A percentile compares a stretch with the other conserved stretches of the same genome.
Evolutionary conservation across 2,113 vertebrate genomes (phyloP).

Genomic region (Psephotus haematonotus): DNA sequence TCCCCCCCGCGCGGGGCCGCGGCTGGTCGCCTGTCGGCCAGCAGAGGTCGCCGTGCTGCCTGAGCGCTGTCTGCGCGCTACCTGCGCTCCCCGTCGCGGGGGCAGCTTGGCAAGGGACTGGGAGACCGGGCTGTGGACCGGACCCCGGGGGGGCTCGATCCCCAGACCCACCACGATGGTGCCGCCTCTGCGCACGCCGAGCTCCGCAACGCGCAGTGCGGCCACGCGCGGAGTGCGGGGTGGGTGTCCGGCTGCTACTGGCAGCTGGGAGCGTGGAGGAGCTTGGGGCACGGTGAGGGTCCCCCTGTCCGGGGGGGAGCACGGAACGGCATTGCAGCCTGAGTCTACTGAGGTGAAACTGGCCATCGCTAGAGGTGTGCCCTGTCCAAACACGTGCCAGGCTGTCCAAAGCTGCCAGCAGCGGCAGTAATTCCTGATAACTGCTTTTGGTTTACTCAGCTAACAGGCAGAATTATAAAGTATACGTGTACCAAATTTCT

Average conservation of each 20-base stretch:
- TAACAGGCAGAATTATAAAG: not conserved
- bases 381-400: not conserved
- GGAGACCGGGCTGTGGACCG: no score
- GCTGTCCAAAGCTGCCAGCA: constrained; percentile 21
- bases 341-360: not conserved
- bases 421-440: constrained; percentile 38
- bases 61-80: not conserved
- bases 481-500: accelerated
- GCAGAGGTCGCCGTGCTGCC: constrained; percentile 76
- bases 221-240: no score
- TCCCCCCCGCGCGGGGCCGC: not conserved
- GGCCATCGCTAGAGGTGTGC: not conserved
- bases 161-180: no score
- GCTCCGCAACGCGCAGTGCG: accelerated
- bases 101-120: no score
- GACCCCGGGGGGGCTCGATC: no score
- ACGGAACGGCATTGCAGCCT: not conserved
- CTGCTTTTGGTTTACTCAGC: constrained; percentile 20
- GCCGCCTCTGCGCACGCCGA: no score
- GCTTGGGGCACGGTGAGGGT: accelerated
- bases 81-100: not conserved
- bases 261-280: no score
- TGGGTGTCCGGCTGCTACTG: no score
- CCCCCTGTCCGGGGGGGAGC: not conserved
- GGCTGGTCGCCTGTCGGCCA: constrained; percentile 44